These are phyloP conservation scores for Sebastes iracundus DNA, from an alignment of 2,797 vertebrate species.

Conservation along the genomic window DNA sequence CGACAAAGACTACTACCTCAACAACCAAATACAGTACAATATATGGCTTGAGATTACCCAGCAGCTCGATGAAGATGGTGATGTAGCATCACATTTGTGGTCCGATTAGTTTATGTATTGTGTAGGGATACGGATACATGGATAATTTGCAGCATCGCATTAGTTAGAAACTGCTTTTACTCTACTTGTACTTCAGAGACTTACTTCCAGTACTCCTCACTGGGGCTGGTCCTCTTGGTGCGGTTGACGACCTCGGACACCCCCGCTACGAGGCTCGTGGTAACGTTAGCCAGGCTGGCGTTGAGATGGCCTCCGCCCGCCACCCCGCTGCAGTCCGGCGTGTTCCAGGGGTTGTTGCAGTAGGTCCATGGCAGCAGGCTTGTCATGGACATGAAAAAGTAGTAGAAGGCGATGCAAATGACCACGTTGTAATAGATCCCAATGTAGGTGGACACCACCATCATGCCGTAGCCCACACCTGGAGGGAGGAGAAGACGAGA, in stretches of 20 bases:
- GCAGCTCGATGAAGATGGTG: no score
- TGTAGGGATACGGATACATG: no score
- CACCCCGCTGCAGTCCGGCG: slow-evolving; percentile 89
- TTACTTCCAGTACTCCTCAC: slow-evolving; percentile 99
- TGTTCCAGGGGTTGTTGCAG: slow-evolving; percentile 97
- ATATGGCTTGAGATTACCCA: no score
- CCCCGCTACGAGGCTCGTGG: slow-evolving; percentile 73
- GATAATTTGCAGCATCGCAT: no score
- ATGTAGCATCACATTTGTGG: no score
- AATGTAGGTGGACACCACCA: slow-evolving; percentile 99
- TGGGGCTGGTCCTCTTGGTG: slow-evolving; percentile 96
- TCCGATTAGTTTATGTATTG: no score
- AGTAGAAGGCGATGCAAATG: slow-evolving; percentile 98
- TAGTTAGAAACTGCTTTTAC: background rate
- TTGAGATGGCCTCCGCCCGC: slow-evolving; percentile 78
- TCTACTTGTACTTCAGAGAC: background rate
- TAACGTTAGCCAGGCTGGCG: slow-evolving; percentile 70
- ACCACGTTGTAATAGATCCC: slow-evolving; percentile 99
- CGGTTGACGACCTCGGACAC: slow-evolving; percentile 85
- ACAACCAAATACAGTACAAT: no score
- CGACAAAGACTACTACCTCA: no score
- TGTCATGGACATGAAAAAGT: slow-evolving; percentile 98
- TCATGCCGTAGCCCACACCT: slow-evolving; percentile 99
- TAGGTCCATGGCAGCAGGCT: slow-evolving; percentile 96
- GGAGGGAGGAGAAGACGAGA: background rate